phyloP scores from a whole-genome alignment of 2,797 vertebrate genomes.

The Vespertilio murinus region DNA sequence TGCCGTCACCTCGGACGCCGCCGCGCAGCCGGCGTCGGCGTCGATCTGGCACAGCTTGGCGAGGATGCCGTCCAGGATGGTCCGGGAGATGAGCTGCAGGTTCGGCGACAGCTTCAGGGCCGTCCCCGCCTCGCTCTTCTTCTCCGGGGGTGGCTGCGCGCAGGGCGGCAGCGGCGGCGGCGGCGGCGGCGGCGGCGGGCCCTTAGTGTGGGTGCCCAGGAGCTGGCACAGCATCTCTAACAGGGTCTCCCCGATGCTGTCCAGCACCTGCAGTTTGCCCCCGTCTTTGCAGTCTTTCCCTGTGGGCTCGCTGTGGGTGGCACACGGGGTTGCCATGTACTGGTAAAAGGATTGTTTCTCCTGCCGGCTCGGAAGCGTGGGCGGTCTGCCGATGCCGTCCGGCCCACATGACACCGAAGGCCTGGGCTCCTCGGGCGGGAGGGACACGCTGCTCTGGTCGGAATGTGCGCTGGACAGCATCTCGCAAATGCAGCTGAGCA shows the following conservation, averaged over 20 bases:
- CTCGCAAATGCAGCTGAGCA: conserved; percentile 69
- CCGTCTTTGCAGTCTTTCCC: conserved; percentile 20
- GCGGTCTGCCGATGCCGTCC: background rate
- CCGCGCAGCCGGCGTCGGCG: background rate
- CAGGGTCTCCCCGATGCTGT: conserved; percentile 65
- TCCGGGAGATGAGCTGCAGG: conserved; percentile 58
- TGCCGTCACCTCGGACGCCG: conserved; percentile 27
- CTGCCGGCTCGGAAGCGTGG: background rate
- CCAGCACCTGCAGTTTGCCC: conserved; percentile 53
- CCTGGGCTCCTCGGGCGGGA: background rate
- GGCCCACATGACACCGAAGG: background rate
- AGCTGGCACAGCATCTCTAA: conserved; percentile 68
- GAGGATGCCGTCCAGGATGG: conserved; percentile 73
- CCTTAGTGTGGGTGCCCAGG: background rate
- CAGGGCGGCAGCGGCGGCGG: background rate
- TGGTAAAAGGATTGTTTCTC: conserved; percentile 30
- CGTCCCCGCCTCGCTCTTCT: background rate
- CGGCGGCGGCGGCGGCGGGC: background rate
- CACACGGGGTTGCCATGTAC: conserved; percentile 51
- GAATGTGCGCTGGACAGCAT: conserved; percentile 45
- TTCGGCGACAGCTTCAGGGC: background rate
- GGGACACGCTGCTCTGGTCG: background rate
- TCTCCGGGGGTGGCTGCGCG: background rate
- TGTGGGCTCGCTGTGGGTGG: conserved; percentile 35
- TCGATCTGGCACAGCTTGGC: conserved; percentile 64